Percentiles rank a stretch among this genome's conserved stretches.
Evolutionary conservation across 2,113 vertebrate species (phyloP).

Genomic region (Rhinoptilus africanus): DNA sequence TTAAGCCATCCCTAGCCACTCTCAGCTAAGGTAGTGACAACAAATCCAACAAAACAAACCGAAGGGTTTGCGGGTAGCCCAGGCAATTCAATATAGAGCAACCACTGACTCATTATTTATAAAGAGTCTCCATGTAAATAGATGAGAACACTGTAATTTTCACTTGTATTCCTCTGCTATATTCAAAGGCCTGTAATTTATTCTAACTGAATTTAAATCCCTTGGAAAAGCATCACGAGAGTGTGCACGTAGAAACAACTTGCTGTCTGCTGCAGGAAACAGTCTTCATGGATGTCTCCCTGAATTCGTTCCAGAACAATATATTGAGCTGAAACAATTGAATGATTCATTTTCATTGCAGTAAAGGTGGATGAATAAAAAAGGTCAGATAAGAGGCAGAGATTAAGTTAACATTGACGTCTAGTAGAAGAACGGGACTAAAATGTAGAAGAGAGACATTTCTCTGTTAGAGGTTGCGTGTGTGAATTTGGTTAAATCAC

Average conservation of each 20-base stretch:
- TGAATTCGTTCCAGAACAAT: neutral
- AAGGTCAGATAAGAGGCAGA: neutral
- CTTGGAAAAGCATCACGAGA: neutral
- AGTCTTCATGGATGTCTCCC: neutral
- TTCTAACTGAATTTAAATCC: neutral
- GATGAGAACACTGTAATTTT: constrained; percentile 24
- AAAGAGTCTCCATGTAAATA: constrained; percentile 28
- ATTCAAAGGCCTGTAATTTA: neutral
- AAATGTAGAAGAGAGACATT: neutral
- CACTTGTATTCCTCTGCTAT: neutral
- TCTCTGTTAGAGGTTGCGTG: neutral
- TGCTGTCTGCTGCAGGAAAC: neutral
- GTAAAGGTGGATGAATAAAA: neutral
- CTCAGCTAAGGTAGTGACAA: neutral
- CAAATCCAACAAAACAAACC: neutral
- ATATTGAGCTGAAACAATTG: neutral
- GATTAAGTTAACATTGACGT: neutral
- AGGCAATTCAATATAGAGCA: neutral
- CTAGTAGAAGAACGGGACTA: neutral
- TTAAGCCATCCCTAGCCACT: neutral
- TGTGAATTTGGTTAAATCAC: neutral
- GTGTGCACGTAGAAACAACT: neutral
- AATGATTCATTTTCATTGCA: neutral
- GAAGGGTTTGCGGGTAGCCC: neutral
- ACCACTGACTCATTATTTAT: constrained; percentile 45